Conservation (phyloP, 2,797 vertebrate genomes). For the Sebastiscus albofasciatus region DNA sequence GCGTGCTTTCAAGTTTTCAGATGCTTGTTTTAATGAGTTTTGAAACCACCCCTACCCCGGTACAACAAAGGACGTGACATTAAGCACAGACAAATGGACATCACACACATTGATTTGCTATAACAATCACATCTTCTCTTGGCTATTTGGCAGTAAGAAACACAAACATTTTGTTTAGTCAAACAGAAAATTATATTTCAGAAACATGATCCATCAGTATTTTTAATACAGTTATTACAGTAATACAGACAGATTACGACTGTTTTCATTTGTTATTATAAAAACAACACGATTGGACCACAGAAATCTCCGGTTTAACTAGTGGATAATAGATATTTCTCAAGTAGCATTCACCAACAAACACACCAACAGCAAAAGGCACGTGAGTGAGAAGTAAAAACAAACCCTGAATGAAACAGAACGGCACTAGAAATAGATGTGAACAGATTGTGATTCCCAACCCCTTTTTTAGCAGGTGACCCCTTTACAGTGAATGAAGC, state of each 20-base stretch:
- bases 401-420: slow-evolving; percentile 27
- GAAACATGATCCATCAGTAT: slow-evolving; percentile 2
- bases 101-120: not conserved
- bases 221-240: slow-evolving; percentile 14
- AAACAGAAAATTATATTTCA: slow-evolving; percentile 4
- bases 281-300: not conserved
- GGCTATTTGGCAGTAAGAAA: slow-evolving; percentile 16
- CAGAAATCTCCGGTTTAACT: not conserved
- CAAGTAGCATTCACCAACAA: slow-evolving; percentile 10
- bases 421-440: not conserved
- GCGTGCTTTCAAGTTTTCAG: slow-evolving; percentile 25
- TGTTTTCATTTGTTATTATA: not conserved
- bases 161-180: not conserved
- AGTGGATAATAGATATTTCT: not conserved
- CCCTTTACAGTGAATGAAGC: not conserved
- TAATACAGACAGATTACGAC: not conserved
- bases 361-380: slow-evolving; percentile 53
- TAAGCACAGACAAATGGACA: slow-evolving; percentile 8
- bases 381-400: slow-evolving; percentile 53
- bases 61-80: slow-evolving; percentile 25
- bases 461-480: too few relatives aligned
- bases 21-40: slow-evolving; percentile 55
- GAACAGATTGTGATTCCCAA: not conserved
- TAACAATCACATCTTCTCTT: slow-evolving; percentile 24
- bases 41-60: not conserved